A percentile compares a stretch with the other conserved stretches of the same genome.
phyloP scores from a whole-genome alignment of 2,797 vertebrate species.

The Synanceia verrucosa region DNA sequence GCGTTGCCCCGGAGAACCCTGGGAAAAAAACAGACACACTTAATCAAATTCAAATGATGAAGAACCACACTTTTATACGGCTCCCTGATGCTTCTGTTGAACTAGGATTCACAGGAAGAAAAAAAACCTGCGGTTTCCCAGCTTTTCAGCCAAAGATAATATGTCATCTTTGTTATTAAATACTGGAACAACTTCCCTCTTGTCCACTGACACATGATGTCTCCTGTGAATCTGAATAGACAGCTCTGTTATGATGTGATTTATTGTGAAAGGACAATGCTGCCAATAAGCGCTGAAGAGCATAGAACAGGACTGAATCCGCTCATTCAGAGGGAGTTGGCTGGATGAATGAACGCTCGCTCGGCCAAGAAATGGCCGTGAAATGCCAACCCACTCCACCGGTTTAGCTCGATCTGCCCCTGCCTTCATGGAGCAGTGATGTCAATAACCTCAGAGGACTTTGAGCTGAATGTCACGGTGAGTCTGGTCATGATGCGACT shows the following conservation, averaged over 20 bases:
- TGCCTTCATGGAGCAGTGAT: background rate
- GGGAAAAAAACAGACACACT: constrained; percentile 68
- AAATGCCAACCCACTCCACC: constrained; percentile 36
- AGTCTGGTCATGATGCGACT: constrained; percentile 16
- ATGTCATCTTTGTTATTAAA: constrained; percentile 34
- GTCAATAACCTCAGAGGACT: constrained; percentile 11
- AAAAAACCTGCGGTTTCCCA: constrained; percentile 38
- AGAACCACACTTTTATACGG: constrained; percentile 53
- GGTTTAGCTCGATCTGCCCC: background rate
- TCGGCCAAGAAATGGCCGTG: constrained; percentile 36
- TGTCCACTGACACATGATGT: constrained; percentile 37
- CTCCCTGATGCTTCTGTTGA: constrained; percentile 33
- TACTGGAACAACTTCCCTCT: constrained; percentile 24
- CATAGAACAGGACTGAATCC: constrained; percentile 20
- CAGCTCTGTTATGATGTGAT: constrained; percentile 29
- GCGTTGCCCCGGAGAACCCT: constrained; percentile 90
- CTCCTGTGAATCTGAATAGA: constrained; percentile 13
- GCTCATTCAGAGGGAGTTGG: constrained; percentile 42
- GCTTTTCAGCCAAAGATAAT: constrained; percentile 55
- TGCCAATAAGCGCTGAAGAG: constrained; percentile 28
- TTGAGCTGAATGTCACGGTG: background rate
- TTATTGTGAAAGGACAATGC: constrained; percentile 29
- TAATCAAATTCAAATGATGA: constrained; percentile 60
- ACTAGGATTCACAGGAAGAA: constrained; percentile 26
- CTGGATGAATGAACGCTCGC: constrained; percentile 20